Base-by-base conservation (phyloP, 2,888 invertebrate species). In the Polydrusus pterygomalis region DNA sequence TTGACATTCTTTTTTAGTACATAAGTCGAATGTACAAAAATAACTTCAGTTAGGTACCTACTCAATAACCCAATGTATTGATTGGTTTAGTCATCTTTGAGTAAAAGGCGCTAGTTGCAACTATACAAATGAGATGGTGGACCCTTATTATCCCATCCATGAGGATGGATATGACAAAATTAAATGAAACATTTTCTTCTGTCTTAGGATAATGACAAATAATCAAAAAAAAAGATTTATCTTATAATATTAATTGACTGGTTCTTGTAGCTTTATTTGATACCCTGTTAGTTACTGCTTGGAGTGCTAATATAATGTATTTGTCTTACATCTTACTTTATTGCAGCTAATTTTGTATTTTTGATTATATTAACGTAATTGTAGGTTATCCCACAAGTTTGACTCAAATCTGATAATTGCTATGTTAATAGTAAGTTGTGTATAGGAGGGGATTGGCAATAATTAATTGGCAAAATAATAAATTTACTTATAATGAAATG, bases 281-380 rank as follows among this genome's bases (percentile, higher is more conserved):
- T 30, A 83, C 81, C 78, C 79, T 84, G 80, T 84, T 84, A 81
- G 81, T 85, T 85, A 84, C 84, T 85, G 87, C 87, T 88, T 88
- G 87, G 87, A 88, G 87, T 88, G 87, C 87, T 88, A 88, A 88
- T 88, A 88, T 87, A 82, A 78, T 82, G 77, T 82, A 70, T 76
- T 74, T 78, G 70, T 80, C 74, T 68, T 51, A 68, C 58, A 13
- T 76, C 25, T 73, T 65, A 63, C 54, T 54, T 75, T 77, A 74
- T 75, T 75, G 73, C 77, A 77, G 77, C 75, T 77, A 75, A 72
- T 72, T 56, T 47, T 58, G 56, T 58, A 20, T 17, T 63, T 69
- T 74, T 38, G 34, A 54, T 62, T 73, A 40, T 58, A 75, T 75
- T 75, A 71, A 75, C 65, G 45, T 47, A 8, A 68, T 47, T 67